phyloP scores from a whole-genome alignment of 1,140 invertebrate species.

The Scaptomyza pallida region DNA sequence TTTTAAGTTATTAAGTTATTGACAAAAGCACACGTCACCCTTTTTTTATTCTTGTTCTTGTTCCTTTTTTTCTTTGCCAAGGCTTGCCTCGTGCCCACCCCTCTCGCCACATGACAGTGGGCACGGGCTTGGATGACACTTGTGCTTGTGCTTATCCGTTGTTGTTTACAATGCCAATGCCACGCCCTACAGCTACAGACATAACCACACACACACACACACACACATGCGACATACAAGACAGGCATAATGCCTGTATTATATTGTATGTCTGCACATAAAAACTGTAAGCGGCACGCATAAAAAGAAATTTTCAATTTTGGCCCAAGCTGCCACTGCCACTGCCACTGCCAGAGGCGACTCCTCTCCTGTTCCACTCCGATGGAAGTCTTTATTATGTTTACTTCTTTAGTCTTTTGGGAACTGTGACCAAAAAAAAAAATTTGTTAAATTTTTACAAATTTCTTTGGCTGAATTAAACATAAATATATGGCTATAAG shows the following conservation, averaged over 20 bases:
- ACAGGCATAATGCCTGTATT: slow-evolving; percentile 46
- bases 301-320: slow-evolving; percentile 76
- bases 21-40: slow-evolving; percentile 80
- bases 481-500: slow-evolving; percentile 65
- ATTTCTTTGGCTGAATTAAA: slow-evolving; percentile 67
- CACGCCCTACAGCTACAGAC: slow-evolving; percentile 58
- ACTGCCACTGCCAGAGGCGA: slow-evolving; percentile 24
- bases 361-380: slow-evolving; percentile 10
- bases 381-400: slow-evolving; percentile 5
- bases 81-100: slow-evolving; percentile 1
- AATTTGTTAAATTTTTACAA: slow-evolving; percentile 58
- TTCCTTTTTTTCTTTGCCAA: neutral
- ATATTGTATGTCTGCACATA: slow-evolving; percentile 76
- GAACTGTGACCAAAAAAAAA: slow-evolving; percentile 46
- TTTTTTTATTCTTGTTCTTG: slow-evolving; percentile 27
- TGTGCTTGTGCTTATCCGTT: slow-evolving; percentile 75
- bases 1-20: slow-evolving; percentile 83
- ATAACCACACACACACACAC: slow-evolving; percentile 28
- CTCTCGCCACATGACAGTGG: slow-evolving; percentile 32
- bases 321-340: slow-evolving; percentile 36
- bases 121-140: slow-evolving; percentile 62
- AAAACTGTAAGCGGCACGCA: slow-evolving; percentile 69
- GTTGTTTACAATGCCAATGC: slow-evolving; percentile 73
- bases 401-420: slow-evolving; percentile 26
- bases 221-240: slow-evolving; percentile 8